Conservation (phyloP, 2,113 vertebrate species). For the Hystrix brachyura region DNA sequence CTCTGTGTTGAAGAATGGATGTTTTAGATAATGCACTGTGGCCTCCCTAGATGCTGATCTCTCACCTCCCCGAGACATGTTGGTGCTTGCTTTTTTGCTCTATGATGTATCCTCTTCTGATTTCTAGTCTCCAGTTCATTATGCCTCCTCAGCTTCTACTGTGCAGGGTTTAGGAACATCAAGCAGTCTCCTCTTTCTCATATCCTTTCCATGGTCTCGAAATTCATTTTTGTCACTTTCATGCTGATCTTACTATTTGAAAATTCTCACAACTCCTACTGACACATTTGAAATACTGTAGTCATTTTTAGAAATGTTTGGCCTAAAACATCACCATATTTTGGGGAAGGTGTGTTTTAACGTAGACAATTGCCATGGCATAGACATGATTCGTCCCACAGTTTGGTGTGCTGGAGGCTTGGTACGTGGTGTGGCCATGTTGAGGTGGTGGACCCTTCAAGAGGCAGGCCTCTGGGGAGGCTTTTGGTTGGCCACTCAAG, state of each 20-base stretch:
- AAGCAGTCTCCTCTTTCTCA: not conserved
- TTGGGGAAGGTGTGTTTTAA: not conserved
- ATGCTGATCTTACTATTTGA: constrained; percentile 3
- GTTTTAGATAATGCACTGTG: not conserved
- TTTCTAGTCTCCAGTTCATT: not conserved
- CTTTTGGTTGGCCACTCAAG: not conserved
- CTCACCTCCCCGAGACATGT: not conserved
- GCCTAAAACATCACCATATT: not conserved
- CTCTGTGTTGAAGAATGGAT: not conserved
- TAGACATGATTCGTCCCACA: not conserved
- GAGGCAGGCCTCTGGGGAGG: not conserved
- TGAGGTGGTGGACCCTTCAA: too few species aligned
- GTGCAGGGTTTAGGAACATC: not conserved
- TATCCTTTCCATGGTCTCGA: not conserved
- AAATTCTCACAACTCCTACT: not conserved
- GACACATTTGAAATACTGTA: not conserved
- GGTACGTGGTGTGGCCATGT: too few species aligned
- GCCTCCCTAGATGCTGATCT: not conserved
- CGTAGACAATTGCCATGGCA: not conserved
- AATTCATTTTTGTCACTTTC: not conserved
- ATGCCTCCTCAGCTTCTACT: not conserved
- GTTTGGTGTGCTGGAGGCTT: not conserved
- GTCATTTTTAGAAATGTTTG: constrained; percentile 7
- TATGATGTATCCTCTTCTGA: not conserved
- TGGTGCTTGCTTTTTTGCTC: not conserved